Evolutionary conservation across 2,797 vertebrate species (phyloP), one percentile per base, ranked within the genome.

Genomic region (Ceyx erithaca): DNA sequence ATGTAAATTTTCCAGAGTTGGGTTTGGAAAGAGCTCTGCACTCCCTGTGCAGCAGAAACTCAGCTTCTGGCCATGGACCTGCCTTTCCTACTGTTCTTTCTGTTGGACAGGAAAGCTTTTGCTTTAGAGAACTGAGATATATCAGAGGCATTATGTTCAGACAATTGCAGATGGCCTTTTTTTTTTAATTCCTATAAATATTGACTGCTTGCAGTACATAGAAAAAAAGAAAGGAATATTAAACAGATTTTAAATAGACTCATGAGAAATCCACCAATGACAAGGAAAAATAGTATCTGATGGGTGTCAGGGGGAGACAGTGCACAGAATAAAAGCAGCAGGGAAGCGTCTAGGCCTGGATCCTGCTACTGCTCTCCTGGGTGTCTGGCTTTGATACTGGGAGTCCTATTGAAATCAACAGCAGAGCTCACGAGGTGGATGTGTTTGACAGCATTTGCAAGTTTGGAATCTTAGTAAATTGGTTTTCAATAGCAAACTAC

Each of bases 281-380:
- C 48, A 73, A 81, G 80, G 16, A 79, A 67, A 84, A 21, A 1
- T 41, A 8, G 30, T 9, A 2, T 59, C 40, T 23, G 59, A 91
- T 62, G 54, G 40, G 51, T n/a, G 8, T 19, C 6, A 0, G 26
- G 52, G 58, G 41, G 58, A 80, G 75, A 57, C 48, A 41, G 70
- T 1, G 9, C 62, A 62, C 2, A 26, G 76, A 90, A 80, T 51
- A 55, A 95, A 85, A 90, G 46, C 86, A 94, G 93, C 90, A 87
- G 91, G 91, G 92, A 91, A 72, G 63, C 16, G 40, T 93, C 90
- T 84, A 80, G 54, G 63, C 51, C 85, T 37, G 68, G 54, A 62
- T 77, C n/a, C 69, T 91, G 75, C 78, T 76, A 48, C 61, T n/a
- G 70, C 59, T 94, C 43, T 82, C 66, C 80, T 13, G 9, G 5